Evolutionary conservation across 2,888 invertebrate species (phyloP).

Genomic region (Stenolophus ochropezus): DNA sequence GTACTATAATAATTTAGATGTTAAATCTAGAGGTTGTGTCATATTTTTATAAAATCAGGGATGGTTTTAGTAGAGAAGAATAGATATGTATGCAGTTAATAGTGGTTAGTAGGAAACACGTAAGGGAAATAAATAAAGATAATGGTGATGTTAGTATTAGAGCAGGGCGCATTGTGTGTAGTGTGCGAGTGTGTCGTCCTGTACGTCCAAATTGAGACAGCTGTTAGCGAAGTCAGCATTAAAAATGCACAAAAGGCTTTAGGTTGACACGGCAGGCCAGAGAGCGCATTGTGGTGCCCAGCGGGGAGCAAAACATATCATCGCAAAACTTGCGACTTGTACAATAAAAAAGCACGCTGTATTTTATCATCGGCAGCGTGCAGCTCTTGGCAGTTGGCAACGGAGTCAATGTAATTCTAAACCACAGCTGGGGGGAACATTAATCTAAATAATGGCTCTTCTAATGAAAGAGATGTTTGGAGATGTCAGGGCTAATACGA

Average conservation of each 20-base stretch:
- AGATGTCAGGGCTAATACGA: conserved; percentile 74
- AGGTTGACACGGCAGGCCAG: conserved; percentile 61
- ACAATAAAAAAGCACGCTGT: conserved; percentile 68
- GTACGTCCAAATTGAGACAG: conserved; percentile 69
- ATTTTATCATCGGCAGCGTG: conserved; percentile 68
- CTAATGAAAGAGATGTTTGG: conserved; percentile 74
- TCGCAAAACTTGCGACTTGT: conserved; percentile 67
- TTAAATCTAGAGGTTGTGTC: no score
- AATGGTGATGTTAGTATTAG: conserved; percentile 1
- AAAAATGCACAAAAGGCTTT: conserved; percentile 66
- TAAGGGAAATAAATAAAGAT: conserved; percentile 6
- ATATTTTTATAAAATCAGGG: no score
- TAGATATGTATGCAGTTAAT: no score
- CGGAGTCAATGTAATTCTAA: conserved; percentile 71
- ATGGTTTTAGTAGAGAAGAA: no score
- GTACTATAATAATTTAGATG: no score
- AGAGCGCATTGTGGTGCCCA: conserved; percentile 67
- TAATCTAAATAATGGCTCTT: conserved; percentile 74
- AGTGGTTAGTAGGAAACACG: not conserved
- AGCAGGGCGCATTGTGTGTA: conserved; percentile 11
- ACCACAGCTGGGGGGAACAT: conserved; percentile 73
- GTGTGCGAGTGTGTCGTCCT: conserved; percentile 18
- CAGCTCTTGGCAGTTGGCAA: conserved; percentile 70
- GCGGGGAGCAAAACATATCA: conserved; percentile 70
- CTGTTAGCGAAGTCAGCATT: conserved; percentile 69